phyloP scores from a whole-genome alignment of 2,888 invertebrate species.

The Punctoribates punctum region DNA sequence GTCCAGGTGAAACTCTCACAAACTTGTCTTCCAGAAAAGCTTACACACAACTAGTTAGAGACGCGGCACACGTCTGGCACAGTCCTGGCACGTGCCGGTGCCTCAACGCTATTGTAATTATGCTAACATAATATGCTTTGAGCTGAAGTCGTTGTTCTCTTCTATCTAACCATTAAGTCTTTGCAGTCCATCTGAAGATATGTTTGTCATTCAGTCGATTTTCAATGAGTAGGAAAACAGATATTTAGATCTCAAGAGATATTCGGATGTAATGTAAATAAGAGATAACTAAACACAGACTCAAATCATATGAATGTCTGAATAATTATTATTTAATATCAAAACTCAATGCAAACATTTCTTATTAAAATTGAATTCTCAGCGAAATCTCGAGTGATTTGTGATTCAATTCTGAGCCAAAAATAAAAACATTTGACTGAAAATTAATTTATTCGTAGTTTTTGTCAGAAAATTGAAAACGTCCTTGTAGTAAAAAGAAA shows the following conservation, averaged over 20 bases:
- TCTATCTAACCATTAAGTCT: not conserved
- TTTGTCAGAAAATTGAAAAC: too few species aligned
- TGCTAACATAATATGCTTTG: not conserved
- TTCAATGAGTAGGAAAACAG: not conserved
- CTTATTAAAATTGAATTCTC: too few species aligned
- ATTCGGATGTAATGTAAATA: not conserved
- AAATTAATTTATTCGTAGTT: too few species aligned
- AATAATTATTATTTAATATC: too few species aligned
- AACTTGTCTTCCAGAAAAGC: not conserved
- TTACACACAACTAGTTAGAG: not conserved
- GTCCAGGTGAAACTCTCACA: conserved; percentile 29
- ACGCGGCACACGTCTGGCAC: conserved; percentile 29
- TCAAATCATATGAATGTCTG: not conserved
- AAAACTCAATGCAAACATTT: too few species aligned
- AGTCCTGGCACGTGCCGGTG: conserved; percentile 23
- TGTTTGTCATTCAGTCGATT: not conserved
- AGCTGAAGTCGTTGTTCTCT: not conserved
- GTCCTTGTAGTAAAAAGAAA: too few species aligned
- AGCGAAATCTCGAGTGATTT: too few species aligned
- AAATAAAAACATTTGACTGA: too few species aligned
- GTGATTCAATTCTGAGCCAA: too few species aligned
- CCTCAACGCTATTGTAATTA: conserved; percentile 33
- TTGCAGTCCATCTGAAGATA: not conserved
- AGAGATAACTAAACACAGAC: not conserved
- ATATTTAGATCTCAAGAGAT: not conserved